phyloP scores from a whole-genome alignment of 2,113 vertebrate genomes.

The Eudyptes chrysolophus region DNA sequence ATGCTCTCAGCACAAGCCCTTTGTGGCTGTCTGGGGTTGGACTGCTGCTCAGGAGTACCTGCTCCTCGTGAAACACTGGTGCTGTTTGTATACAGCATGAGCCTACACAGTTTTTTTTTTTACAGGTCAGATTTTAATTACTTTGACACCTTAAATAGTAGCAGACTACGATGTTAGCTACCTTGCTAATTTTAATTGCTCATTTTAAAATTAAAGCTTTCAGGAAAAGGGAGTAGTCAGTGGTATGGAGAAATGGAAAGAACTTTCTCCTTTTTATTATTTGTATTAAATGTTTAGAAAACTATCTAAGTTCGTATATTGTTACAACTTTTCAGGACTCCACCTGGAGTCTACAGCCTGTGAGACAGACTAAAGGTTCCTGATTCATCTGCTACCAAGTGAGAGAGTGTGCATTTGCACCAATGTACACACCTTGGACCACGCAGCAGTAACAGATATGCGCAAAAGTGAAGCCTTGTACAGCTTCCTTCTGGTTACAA shows the following conservation, averaged over 20 bases:
- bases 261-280: background rate
- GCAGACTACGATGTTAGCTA: background rate
- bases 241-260: background rate
- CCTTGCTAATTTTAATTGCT: background rate
- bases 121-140: background rate
- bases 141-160: background rate
- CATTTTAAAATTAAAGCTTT: background rate
- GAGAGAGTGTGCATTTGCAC: background rate
- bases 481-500: background rate
- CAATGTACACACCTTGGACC: background rate
- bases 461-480: background rate
- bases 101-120: background rate
- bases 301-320: background rate
- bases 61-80: background rate
- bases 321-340: background rate
- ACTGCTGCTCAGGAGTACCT: background rate
- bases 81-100: background rate
- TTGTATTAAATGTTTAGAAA: background rate
- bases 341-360: background rate
- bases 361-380: background rate
- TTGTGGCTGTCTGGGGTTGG: background rate
- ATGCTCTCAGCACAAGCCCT: background rate
- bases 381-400: background rate
- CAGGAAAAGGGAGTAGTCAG: background rate
- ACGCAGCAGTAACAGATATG: background rate